Base-by-base conservation (phyloP, 2,797 vertebrate species). In the Amazona finschi region DNA sequence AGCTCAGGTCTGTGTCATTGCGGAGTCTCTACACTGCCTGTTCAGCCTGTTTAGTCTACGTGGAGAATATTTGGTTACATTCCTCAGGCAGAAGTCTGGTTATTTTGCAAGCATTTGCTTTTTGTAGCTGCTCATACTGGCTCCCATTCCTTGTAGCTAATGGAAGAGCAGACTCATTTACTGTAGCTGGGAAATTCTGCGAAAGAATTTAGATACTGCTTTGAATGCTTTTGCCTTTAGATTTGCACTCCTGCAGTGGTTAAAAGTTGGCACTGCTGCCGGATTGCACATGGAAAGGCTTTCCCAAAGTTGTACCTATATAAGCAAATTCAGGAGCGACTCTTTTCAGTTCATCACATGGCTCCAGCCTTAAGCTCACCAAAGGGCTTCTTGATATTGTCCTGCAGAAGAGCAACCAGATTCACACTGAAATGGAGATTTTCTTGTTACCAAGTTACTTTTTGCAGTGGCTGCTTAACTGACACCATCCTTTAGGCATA, bases 231-330 rank as follows among this genome's bases (percentile, higher is more conserved):
- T 33, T 38, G 7, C 43, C 62, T 30, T 74, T 24, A 18, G 17
- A 3, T 18, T 57, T 64, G 9, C 62, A 17, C 28, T 25, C 2
- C 38, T 25, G 27, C 30, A 4, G 1, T 19, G 9, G 8, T 44
- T 74, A 15, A 9, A 53, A 71, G 28, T 12, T 22, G 13, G 7
- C 5, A 9, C 15, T 58, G 50, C 16, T 57, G 28, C 41, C n/a
- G 16, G 47, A 15, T 55, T 41, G 43, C 46, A 46, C 44, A 15
- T 14, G 27, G 5, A 15, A 18, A 60, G 49, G 8, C 44, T 30
- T 44, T 5, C 12, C 50, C 11, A 4, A 10, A 43, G 30, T 8
- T 78, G 6, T 19, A 24, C 31, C 21, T 41, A 0, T 3, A 1
- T 1, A 25, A 25, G 30, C 36, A 76, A 33, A 28, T 20, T 7